Evolutionary conservation across 2,888 invertebrate species (phyloP), one percentile per base, ranked within the genome.

Genomic region (Stenurella melanura): DNA sequence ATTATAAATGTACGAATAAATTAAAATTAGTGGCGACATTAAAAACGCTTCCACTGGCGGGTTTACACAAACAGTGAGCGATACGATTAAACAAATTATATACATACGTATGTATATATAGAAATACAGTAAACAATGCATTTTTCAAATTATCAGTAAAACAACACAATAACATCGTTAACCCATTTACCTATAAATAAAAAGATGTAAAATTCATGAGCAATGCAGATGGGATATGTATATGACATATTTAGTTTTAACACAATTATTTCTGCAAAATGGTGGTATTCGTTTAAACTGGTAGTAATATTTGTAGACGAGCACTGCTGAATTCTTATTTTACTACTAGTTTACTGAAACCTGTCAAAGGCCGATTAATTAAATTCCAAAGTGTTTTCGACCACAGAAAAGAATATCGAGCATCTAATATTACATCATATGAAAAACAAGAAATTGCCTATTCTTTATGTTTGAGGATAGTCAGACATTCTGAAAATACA

Each of bases 151-250:
- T 54, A 54, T 34, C 67, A 67, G 67, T 21, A 61, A 58, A 61
- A 72, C 50, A 72, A 72, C 61, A 72, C 15, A 50, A 50, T 57
- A 72, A 72, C 61, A 63, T 54, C 61, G 61, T 72, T 72, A 72
- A 72, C 72, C 72, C 72, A 63, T 72, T 72, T 72, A 72, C 72
- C 72, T 73, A 73, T 66, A 66, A 67, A 73, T 63, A 64, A 64
- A 18, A 50, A 18, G 38, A 64, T 17, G 42, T 38, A 21, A n/a
- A n/a, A 42, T 42, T 64, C 42, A 61, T 30, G 30, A 61, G 61
- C n/a, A n/a, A 26, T 19, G 15, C 50, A 50, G 50, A 21, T 21
- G 26, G 30, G 30, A 61, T n/a, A 26, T 26, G n/a, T 26, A 58
- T n/a, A 58, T n/a, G 12, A 26, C 7, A 61, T 30, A 11, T 30